These are phyloP conservation scores for Cephus cinctus DNA, from an alignment of 1,140 invertebrate species.

Conservation along the genomic window DNA sequence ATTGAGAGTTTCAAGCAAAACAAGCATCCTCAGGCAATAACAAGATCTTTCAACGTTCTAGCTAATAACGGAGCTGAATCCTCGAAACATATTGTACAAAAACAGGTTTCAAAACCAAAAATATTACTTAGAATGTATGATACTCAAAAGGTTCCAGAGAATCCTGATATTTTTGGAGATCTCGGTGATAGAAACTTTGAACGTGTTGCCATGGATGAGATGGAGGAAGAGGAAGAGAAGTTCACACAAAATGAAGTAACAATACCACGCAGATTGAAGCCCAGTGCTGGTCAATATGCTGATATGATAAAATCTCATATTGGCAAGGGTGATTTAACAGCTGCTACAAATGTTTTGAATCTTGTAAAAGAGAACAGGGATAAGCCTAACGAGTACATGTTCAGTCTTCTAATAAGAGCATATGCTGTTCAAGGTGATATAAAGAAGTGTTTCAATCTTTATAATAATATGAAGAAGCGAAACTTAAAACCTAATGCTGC, in stretches of 20 bases:
- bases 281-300: slow-evolving; percentile 63
- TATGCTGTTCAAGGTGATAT: slow-evolving; percentile 80
- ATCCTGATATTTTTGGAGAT: slow-evolving; percentile 45
- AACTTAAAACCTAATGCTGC: slow-evolving; percentile 66
- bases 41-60: neutral
- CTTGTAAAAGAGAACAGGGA: slow-evolving; percentile 76
- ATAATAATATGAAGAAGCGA: slow-evolving; percentile 76
- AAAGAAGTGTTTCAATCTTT: slow-evolving; percentile 81
- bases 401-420: slow-evolving; percentile 75
- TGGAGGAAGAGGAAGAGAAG: slow-evolving; percentile 39
- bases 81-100: neutral
- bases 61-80: no score
- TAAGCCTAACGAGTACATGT: slow-evolving; percentile 76
- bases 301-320: slow-evolving; percentile 68
- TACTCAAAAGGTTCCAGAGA: slow-evolving; percentile 13
- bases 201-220: slow-evolving; percentile 33
- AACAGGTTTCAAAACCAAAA: no score
- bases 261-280: slow-evolving; percentile 33
- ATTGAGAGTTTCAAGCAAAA: neutral
- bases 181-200: slow-evolving; percentile 31
- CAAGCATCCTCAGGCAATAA: neutral
- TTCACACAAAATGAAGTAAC: slow-evolving; percentile 30
- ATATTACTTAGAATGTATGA: no score
- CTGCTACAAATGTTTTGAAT: slow-evolving; percentile 76
- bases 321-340: slow-evolving; percentile 62